Percentiles rank a stretch among this genome's conserved stretches.
These are phyloP conservation scores for Picus viridis DNA, from an alignment of 2,797 vertebrate species.

Conservation along the genomic window DNA sequence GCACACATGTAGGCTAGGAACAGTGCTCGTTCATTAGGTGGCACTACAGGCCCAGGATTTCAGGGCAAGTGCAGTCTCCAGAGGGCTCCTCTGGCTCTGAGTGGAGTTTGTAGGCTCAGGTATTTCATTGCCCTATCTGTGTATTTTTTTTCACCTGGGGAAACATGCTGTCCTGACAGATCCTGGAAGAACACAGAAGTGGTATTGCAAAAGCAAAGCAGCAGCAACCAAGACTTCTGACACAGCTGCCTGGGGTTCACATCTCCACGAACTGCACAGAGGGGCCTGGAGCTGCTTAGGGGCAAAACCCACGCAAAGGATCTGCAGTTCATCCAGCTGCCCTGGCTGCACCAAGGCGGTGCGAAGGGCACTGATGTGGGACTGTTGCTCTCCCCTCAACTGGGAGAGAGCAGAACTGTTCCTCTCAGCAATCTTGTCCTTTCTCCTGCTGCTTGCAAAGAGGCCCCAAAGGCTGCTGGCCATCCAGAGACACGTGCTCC, in stretches of 20 bases:
- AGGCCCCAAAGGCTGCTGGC: background rate
- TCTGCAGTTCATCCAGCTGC: accelerated
- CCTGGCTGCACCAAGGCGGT: background rate
- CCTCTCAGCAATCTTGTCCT: background rate
- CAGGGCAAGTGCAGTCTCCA: accelerated
- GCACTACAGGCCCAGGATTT: constrained; percentile 45
- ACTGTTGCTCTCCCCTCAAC: background rate
- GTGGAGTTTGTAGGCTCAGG: background rate
- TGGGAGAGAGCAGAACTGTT: accelerated
- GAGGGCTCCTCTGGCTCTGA: background rate
- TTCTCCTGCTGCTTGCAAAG: background rate
- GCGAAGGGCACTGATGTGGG: background rate
- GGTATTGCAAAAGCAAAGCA: background rate
- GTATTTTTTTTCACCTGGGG: background rate
- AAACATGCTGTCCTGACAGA: background rate
- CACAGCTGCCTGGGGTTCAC: accelerated
- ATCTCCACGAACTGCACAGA: background rate
- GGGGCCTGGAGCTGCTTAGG: background rate
- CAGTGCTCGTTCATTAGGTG: constrained; percentile 40
- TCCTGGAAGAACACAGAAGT: background rate
- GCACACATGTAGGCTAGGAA: background rate
- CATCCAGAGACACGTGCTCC: accelerated
- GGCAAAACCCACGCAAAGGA: background rate
- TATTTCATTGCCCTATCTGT: accelerated
- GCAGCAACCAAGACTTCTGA: background rate